phyloP scores from a whole-genome alignment of 2,797 vertebrate genomes.

The Poecilia picta region DNA sequence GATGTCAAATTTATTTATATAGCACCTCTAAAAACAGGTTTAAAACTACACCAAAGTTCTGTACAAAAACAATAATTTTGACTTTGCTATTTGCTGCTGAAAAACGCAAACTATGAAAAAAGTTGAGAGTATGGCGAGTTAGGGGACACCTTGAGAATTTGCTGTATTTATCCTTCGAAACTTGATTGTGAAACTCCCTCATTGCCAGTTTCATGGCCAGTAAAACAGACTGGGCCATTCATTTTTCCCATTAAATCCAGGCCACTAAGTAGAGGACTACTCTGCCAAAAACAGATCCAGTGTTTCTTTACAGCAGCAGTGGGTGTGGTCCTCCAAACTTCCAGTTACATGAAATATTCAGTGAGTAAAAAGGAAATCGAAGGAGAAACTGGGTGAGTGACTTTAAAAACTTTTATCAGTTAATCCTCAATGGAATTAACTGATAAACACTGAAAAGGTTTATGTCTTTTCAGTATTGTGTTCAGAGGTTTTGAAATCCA shows the following conservation, averaged over 20 bases:
- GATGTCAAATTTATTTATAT: no score
- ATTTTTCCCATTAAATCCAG: conserved; percentile 25
- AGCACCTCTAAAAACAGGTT: no score
- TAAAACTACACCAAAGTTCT: not conserved
- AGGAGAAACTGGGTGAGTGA: not conserved
- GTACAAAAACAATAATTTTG: not conserved
- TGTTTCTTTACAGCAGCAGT: conserved; percentile 31
- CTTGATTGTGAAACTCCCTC: not conserved
- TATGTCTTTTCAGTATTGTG: not conserved
- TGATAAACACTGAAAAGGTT: not conserved
- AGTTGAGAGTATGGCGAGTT: not conserved
- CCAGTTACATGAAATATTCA: conserved; percentile 25
- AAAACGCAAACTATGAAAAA: not conserved
- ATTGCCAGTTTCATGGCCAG: conserved; percentile 6
- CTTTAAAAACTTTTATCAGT: not conserved
- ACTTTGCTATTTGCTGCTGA: not conserved
- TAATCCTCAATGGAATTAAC: not conserved
- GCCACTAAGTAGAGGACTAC: conserved; percentile 15
- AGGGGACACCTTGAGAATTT: not conserved
- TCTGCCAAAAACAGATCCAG: conserved; percentile 34
- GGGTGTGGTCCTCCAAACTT: conserved; percentile 51
- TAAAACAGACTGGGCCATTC: conserved; percentile 24
- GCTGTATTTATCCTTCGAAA: not conserved
- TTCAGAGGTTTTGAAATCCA: not conserved
- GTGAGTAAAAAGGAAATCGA: conserved; percentile 2